A percentile compares a stretch with the other conserved stretches of the same genome.
These are phyloP conservation scores for Ectemnius cavifrons DNA, from an alignment of 2,888 invertebrate species.

Conservation along the genomic window DNA sequence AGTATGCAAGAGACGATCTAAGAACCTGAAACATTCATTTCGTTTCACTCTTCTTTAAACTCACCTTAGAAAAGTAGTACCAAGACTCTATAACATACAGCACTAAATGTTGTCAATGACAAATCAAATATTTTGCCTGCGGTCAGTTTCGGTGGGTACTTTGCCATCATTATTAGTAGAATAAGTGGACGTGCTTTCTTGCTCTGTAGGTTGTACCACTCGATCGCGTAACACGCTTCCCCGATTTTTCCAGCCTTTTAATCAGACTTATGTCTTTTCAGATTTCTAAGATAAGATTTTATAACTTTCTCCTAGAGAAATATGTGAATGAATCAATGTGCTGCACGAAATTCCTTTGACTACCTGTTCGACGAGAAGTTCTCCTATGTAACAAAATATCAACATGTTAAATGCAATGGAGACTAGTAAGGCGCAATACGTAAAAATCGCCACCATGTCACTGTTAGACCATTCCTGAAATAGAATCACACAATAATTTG, in stretches of 20 bases:
- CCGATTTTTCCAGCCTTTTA: too few relatives aligned
- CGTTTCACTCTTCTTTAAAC: too few relatives aligned
- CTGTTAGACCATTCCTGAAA: constrained; percentile 53
- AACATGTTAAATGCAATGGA: constrained; percentile 50
- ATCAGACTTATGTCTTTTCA: too few relatives aligned
- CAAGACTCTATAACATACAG: constrained; percentile 42
- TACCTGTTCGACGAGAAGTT: too few relatives aligned
- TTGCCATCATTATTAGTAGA: constrained; percentile 40
- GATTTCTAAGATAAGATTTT: too few relatives aligned
- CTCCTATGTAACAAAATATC: constrained; percentile 40
- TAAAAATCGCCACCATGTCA: constrained; percentile 44
- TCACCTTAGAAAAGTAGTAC: too few relatives aligned
- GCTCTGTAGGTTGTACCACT: constrained; percentile 58
- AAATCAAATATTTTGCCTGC: constrained; percentile 57
- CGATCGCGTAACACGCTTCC: constrained; percentile 49
- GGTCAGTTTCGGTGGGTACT: constrained; percentile 50
- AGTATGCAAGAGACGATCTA: too few relatives aligned
- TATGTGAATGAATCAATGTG: too few relatives aligned
- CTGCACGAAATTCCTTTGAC: too few relatives aligned
- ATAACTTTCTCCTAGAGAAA: too few relatives aligned
- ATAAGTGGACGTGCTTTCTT: constrained; percentile 46
- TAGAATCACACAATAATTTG: neutral
- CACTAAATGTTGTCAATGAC: constrained; percentile 53
- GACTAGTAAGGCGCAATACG: constrained; percentile 39
- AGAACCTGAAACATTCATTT: too few relatives aligned